A percentile compares a stretch with the other conserved stretches of the same genome.
These are phyloP conservation scores for Nothocercus julius DNA, from an alignment of 2,113 vertebrate genomes.

Conservation along the genomic window DNA sequence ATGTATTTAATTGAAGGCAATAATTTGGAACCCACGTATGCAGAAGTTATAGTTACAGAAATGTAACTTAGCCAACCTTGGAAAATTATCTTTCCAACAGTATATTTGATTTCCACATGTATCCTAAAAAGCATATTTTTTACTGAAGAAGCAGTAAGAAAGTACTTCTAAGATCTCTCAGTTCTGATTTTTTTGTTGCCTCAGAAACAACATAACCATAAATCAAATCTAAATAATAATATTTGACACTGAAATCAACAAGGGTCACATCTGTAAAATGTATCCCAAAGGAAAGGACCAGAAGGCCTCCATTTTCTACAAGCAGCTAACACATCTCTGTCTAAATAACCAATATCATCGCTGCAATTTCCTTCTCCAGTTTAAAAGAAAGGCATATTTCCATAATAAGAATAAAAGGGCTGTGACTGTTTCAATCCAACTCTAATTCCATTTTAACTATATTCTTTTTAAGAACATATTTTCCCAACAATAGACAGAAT, in stretches of 20 bases:
- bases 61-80: neutral
- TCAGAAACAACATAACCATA: conserved; percentile 65
- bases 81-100: neutral
- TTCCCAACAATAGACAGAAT: neutral
- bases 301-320: conserved; percentile 49
- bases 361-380: conserved; percentile 53
- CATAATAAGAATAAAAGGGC: conserved; percentile 50
- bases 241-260: conserved; percentile 57
- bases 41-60: neutral
- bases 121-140: neutral
- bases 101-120: neutral
- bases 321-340: conserved; percentile 25
- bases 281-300: conserved; percentile 56
- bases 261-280: conserved; percentile 68
- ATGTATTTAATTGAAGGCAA: neutral
- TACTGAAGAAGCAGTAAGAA: neutral
- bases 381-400: conserved; percentile 61
- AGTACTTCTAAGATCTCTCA: conserved; percentile 31
- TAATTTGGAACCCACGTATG: neutral
- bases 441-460: conserved; percentile 11
- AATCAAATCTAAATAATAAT: conserved; percentile 68
- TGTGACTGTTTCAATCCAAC: neutral
- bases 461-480: neutral
- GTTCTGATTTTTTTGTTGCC: conserved; percentile 44
- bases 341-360: conserved; percentile 26